These are phyloP conservation scores for Sciurus niger DNA, from an alignment of 2,113 vertebrate species.

Conservation along the genomic window DNA sequence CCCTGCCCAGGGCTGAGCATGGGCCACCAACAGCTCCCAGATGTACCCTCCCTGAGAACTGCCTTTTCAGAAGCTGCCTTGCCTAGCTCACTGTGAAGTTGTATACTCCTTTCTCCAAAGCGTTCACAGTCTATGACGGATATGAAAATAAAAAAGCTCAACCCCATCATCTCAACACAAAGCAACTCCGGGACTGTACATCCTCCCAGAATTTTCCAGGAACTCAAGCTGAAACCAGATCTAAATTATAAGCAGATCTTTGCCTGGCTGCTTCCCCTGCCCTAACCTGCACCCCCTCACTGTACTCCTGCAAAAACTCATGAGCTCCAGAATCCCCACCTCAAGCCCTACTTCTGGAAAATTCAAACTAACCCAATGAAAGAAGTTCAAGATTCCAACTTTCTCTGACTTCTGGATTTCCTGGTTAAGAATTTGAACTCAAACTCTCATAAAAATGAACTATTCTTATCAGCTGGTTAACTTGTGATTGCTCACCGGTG, in stretches of 20 bases:
- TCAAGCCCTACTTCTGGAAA: not conserved
- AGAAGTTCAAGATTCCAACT: not conserved
- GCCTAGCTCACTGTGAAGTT: not conserved
- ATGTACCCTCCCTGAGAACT: not conserved
- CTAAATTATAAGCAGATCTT: not conserved
- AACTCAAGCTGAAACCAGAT: not conserved
- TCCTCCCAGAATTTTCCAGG: not conserved
- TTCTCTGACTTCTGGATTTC: not conserved
- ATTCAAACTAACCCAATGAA: not conserved
- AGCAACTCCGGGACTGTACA: too few species aligned
- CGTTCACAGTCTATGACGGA: accelerated
- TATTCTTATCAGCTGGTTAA: accelerated
- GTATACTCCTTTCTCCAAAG: accelerated
- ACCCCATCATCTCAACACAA: not conserved
- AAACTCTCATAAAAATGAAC: not conserved
- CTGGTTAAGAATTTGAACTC: not conserved
- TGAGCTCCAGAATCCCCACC: not conserved
- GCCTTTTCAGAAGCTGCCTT: not conserved
- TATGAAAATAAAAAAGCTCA: accelerated
- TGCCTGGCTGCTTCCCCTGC: not conserved
- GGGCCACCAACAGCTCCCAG: accelerated
- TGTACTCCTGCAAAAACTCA: too few species aligned
- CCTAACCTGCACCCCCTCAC: accelerated
- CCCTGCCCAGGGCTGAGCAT: too few species aligned
- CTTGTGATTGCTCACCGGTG: not conserved